phyloP scores from a whole-genome alignment of 2,888 invertebrate species.

The Lampropteryx suffumata region DNA sequence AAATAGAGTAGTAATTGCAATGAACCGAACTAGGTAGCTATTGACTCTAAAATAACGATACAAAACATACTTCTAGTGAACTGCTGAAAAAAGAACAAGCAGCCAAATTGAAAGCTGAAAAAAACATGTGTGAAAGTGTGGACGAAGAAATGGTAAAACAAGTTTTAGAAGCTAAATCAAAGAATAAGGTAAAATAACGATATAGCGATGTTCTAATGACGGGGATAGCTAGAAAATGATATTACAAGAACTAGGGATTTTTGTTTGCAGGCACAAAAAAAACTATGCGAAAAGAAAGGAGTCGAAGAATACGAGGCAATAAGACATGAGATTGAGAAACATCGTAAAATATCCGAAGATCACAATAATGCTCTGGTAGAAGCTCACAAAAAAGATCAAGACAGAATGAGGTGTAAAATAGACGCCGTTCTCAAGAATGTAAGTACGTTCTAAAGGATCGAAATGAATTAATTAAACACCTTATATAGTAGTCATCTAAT shows the following conservation, averaged over 20 bases:
- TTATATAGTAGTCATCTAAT: neutral
- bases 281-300: constrained; percentile 35
- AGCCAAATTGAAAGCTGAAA: constrained; percentile 32
- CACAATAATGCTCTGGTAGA: constrained; percentile 38
- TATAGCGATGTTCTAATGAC: too few relatives aligned
- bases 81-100: constrained; percentile 34
- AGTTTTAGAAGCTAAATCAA: constrained; percentile 37
- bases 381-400: constrained; percentile 43
- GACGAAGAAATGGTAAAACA: constrained; percentile 38
- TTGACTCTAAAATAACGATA: too few relatives aligned
- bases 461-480: neutral
- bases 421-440: constrained; percentile 43
- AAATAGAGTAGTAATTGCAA: neutral
- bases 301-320: constrained; percentile 37
- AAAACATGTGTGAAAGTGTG: constrained; percentile 36
- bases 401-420: constrained; percentile 40
- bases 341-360: constrained; percentile 24
- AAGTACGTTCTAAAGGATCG: neutral
- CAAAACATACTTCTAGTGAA: constrained; percentile 30
- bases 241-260: neutral
- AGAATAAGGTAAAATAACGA: constrained; percentile 33
- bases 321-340: constrained; percentile 31
- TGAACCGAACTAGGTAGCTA: too few relatives aligned
- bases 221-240: too few relatives aligned
- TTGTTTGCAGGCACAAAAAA: constrained; percentile 35